Percentiles rank a stretch among this genome's conserved stretches.
Evolutionary conservation across 2,113 vertebrate species (phyloP).

Genomic region (Ramphastos sulfuratus): DNA sequence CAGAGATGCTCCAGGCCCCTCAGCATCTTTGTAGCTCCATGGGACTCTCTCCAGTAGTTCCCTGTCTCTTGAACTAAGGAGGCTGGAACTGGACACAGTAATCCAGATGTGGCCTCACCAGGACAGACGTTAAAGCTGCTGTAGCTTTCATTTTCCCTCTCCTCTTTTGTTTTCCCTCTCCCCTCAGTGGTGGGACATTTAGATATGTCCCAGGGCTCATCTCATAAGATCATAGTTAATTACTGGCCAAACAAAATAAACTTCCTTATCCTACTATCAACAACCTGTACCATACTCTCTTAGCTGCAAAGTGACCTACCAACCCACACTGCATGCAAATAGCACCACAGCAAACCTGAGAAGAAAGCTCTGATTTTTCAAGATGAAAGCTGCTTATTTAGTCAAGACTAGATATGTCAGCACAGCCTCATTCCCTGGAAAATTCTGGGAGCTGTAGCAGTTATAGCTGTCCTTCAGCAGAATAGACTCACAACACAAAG

Average conservation of each 20-base stretch:
- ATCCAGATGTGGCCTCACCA: too few species aligned
- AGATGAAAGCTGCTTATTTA: not conserved
- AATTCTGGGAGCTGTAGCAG: not conserved
- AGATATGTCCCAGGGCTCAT: conserved; percentile 9
- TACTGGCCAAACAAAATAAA: conserved; percentile 56
- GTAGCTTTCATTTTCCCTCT: conserved; percentile 7
- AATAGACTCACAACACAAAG: conserved; percentile 15
- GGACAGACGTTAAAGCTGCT: not conserved
- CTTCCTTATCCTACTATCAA: conserved; percentile 26
- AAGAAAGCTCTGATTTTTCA: not conserved
- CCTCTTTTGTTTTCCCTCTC: not conserved
- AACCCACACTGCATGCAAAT: accelerated
- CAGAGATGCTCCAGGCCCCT: too few species aligned
- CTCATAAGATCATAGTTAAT: conserved; percentile 48
- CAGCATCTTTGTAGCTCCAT: too few species aligned
- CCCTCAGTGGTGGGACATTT: conserved; percentile 13
- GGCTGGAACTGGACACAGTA: too few species aligned
- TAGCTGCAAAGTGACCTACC: not conserved
- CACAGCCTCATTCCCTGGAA: not conserved
- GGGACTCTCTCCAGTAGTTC: too few species aligned
- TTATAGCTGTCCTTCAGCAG: conserved; percentile 43
- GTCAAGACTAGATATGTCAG: conserved; percentile 2
- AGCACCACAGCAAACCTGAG: accelerated
- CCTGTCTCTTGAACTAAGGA: too few species aligned
- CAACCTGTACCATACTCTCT: not conserved